phyloP scores from a whole-genome alignment of 2,888 invertebrate genomes.

The Watsonalla cultraria region DNA sequence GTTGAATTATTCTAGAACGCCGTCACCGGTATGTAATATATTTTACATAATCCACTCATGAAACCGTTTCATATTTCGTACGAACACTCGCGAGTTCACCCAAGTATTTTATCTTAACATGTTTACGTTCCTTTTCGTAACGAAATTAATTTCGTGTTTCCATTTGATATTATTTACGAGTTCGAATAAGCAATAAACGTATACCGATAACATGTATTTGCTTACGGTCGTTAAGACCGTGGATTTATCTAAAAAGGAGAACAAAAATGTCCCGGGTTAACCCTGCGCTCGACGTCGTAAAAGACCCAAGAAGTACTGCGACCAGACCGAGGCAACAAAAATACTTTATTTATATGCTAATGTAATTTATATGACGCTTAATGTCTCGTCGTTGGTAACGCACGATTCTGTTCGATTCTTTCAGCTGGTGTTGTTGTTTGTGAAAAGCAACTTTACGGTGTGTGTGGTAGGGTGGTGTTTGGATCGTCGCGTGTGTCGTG shows the following conservation, averaged over 20 bases:
- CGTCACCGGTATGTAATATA: not conserved
- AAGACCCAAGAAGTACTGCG: slow-evolving; percentile 62
- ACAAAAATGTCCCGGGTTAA: slow-evolving; percentile 71
- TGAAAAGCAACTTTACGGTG: slow-evolving; percentile 43
- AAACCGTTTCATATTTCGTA: slow-evolving; percentile 15
- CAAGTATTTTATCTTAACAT: slow-evolving; percentile 43
- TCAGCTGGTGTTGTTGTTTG: slow-evolving; percentile 26
- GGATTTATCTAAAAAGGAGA: slow-evolving; percentile 76
- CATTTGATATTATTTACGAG: slow-evolving; percentile 70
- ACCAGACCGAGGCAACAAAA: slow-evolving; percentile 64
- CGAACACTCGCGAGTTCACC: slow-evolving; percentile 32
- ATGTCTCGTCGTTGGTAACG: slow-evolving; percentile 77
- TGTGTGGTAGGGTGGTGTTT: slow-evolving; percentile 52
- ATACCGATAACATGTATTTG: slow-evolving; percentile 74
- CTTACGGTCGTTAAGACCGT: slow-evolving; percentile 72
- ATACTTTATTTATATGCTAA: slow-evolving; percentile 80
- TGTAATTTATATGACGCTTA: slow-evolving; percentile 79
- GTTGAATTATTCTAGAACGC: not conserved
- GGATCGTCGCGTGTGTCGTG: slow-evolving; percentile 42
- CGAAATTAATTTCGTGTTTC: slow-evolving; percentile 73
- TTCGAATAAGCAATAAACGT: slow-evolving; percentile 74
- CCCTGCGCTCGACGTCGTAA: slow-evolving; percentile 66
- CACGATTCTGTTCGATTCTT: slow-evolving; percentile 74
- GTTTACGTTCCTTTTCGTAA: slow-evolving; percentile 58
- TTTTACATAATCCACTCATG: slow-evolving; percentile 5